Evolutionary conservation across 53 echinoderm and acorn worm genomes (phyloP), one percentile per base, ranked within the genome.

Genomic region (Holothuria leucospilota): DNA sequence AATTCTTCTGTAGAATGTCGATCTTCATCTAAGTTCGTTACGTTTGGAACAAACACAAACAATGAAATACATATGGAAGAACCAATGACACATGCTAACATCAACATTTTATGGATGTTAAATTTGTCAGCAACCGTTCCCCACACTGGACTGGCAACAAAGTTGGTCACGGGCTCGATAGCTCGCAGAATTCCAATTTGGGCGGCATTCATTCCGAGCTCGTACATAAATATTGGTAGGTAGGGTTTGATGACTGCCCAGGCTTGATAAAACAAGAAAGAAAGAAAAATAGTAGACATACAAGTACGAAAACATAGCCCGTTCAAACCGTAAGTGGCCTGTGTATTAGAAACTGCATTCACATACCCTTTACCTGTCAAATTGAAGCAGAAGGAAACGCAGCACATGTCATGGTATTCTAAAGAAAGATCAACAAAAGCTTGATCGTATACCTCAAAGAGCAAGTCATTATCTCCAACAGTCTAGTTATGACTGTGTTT

Each of bases 71-170:
- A 34, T 39, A 38, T 6, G 39, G 71, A 29, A 0, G 71, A 71
- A 15, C 85, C 89, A 7, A 84, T 13, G 28, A 92, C 10, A 39
- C 90, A 82, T 6, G 78, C 21, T n/a, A 91, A 12, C 78, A 96
- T 71, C 26, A 94, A 71, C 12, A 82, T 53, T 30, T 87, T 91
- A 59, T 96, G 96, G 62, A 77, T 85, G 88, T 89, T 88, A 69
- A 84, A 90, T 27, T 92, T 96, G 86, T 96, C 96, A 18, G 94
- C 92, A 12, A 96, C 41, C 29, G 86, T 87, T 4, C 96, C 96
- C 79, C 94, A 90, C 29, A 92, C 1, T 5, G 94, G 96, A 56
- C 90, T 87, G 60, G 84, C 81, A 4, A 89, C 8, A 69, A 92
- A 84, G 46, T 82, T 78, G 20, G 90, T 72, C 59, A 88, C 80